Evolutionary conservation across 1,140 invertebrate species (phyloP), one percentile per base, ranked within the genome.

Genomic region (Thrips palmi): DNA sequence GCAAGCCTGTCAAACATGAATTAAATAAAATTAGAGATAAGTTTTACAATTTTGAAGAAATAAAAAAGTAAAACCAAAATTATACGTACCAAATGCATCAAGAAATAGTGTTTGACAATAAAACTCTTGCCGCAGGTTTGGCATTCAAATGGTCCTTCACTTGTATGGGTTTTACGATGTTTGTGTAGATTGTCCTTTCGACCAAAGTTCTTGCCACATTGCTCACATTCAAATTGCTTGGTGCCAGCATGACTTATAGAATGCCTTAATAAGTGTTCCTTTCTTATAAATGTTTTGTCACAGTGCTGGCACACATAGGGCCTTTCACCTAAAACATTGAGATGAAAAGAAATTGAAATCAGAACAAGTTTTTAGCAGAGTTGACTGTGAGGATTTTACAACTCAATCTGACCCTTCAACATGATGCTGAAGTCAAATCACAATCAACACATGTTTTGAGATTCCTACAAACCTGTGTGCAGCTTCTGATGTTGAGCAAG

Each of bases 181-280:
- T 80, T 78, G 37, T 74, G 68, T 0, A 83, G 53, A 49, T 80
- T 81, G 47, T 79, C 76, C 47, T 80, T 79, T 1, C 77, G 65
- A 0, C 74, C 75, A 45, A 84, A 85, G 31, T 68, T 67, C 48
- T 82, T 82, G 3, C 68, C 67, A 52, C 81, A 85, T 4, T 79
- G 59, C 27, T 80, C 74, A 50, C 81, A 86, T 21, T 67, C 64
- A 48, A 72, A 79, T 52, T 74, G 68, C 44, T 78, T 77, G 41
- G 76, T 63, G 0, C 77, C 77, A 0, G 75, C 78, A 50, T 84
- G 80, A 4, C 71, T 74, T 2, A 74, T 67, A 49, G 74, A 67
- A 47, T 84, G 79, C 32, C 76, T 62, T 2, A 74, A 69, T 7
- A 81, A 53, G 49, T 79, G 75, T 42, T 77, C 76, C 41, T 76